Evolutionary conservation across 2,888 invertebrate genomes (phyloP), one percentile per base, ranked within the genome.

Genomic region (Rhabditoides inermis): DNA sequence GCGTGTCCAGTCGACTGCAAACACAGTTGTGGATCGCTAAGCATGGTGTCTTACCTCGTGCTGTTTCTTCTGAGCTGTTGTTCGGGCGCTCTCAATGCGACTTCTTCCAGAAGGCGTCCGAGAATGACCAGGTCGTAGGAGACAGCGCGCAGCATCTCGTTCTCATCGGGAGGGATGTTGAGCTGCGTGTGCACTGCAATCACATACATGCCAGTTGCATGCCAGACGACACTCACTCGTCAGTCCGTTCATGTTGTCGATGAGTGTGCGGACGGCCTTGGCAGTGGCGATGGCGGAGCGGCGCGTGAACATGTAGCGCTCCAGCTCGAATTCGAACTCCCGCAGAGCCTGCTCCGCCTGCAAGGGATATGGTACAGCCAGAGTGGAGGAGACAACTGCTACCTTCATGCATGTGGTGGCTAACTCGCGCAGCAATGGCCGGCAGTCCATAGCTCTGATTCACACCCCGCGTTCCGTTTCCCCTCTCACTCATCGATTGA

Each of bases 81-180:
- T 10, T 10, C 32, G 32, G 32, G 32, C 7, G 15, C 18, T 20
- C 6, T n/a, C 18, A 39, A 26, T 22, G 2, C 10, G 23, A 65
- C 54, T 45, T 62, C 60, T 35, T 63, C 56, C 23, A 63, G 53
- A 1, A 63, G 52, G 22, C 63, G 39, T 0, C 46, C 54, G 10
- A 64, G 36, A 1, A 60, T 40, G 20, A 54, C 51, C 26, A 65
- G 48, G 20, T 65, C 63, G 40, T 60, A 58, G 12, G 63, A 60
- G 10, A 65, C 59, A 12, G 49, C 47, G 7, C 68, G 49, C 5
- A 68, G 39, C 62, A 64, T 65, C 28, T 56, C 59, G n/a, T 54
- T 54, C 48, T 68, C 68, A 15, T 65, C 60, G 2, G 68, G 65
- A 12, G 63, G 62, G 20, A 65, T 63, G 42, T 68, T 68, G 52